Percentiles rank a stretch among this genome's conserved stretches.
These are phyloP conservation scores for Gymnopithys bicolor DNA, from an alignment of 2,797 vertebrate genomes.

Conservation along the genomic window DNA sequence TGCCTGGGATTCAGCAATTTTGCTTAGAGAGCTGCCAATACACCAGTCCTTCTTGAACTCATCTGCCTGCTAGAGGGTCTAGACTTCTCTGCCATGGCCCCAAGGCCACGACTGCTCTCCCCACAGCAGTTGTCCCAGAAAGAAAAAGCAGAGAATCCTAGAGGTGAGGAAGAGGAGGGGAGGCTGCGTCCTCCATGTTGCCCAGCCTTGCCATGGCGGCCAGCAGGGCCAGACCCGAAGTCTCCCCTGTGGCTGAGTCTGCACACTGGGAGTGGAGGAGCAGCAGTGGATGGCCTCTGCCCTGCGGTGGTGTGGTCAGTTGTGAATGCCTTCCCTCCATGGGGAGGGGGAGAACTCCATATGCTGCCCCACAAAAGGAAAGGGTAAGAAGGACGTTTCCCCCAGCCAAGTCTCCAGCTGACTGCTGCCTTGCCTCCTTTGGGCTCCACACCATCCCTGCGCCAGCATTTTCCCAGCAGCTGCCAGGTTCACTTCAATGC, in stretches of 20 bases:
- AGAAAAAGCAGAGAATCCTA: not conserved
- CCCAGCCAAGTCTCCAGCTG: not conserved
- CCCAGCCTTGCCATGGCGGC: not conserved
- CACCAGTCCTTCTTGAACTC: not conserved
- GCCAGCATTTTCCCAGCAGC: not conserved
- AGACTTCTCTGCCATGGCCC: accelerated
- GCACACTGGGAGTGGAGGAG: accelerated
- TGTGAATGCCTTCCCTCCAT: accelerated
- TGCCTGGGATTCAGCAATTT: not conserved
- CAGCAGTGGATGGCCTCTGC: accelerated
- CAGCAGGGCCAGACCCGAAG: too few species aligned
- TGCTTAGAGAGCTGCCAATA: accelerated
- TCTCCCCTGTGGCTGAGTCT: not conserved
- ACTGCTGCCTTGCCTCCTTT: not conserved
- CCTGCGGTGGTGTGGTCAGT: accelerated
- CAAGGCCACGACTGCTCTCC: accelerated
- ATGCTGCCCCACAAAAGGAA: accelerated
- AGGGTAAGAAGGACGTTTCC: not conserved
- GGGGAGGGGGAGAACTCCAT: too few species aligned
- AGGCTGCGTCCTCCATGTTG: not conserved
- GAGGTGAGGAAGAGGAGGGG: not conserved
- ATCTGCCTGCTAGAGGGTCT: accelerated
- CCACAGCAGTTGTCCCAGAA: accelerated
- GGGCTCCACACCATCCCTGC: not conserved
- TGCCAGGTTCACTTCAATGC: not conserved